These are phyloP conservation scores for Melipona quadrifasciata DNA, from an alignment of 1,140 invertebrate species.

Conservation along the genomic window DNA sequence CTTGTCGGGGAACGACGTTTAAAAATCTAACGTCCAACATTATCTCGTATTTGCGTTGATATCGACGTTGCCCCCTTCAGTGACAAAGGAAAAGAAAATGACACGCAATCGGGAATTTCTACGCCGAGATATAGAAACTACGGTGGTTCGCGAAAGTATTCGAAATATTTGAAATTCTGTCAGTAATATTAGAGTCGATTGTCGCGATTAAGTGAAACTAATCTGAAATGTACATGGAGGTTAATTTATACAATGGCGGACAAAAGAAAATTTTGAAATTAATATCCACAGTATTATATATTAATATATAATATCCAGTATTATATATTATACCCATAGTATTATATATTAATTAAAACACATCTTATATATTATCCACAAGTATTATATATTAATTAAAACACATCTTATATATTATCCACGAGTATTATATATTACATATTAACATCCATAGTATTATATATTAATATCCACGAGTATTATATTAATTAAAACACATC, in stretches of 20 bases:
- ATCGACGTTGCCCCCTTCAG: neutral
- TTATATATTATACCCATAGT: too few species aligned
- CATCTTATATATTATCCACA: too few species aligned
- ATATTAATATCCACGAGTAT: too few species aligned
- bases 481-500: too few species aligned
- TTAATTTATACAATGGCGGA: neutral
- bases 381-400: too few species aligned
- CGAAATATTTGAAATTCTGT: neutral
- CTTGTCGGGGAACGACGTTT: neutral
- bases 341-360: too few species aligned
- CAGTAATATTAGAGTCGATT: neutral
- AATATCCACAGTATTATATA: too few species aligned
- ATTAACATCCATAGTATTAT: too few species aligned
- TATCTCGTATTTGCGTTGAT: neutral
- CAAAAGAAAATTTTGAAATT: too few species aligned
- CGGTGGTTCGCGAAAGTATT: neutral
- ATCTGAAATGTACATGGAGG: neutral
- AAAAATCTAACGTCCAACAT: neutral
- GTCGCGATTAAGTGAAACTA: neutral
- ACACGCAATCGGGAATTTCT: neutral
- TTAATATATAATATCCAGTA: too few species aligned
- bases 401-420: too few species aligned
- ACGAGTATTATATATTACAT: too few species aligned
- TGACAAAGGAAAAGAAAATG: constrained; percentile 1
- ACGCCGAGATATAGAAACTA: neutral